Percentiles rank a stretch among this genome's conserved stretches.
These are phyloP conservation scores for Hydrolagus affinis DNA, from an alignment of 2,113 vertebrate species.

Conservation along the genomic window DNA sequence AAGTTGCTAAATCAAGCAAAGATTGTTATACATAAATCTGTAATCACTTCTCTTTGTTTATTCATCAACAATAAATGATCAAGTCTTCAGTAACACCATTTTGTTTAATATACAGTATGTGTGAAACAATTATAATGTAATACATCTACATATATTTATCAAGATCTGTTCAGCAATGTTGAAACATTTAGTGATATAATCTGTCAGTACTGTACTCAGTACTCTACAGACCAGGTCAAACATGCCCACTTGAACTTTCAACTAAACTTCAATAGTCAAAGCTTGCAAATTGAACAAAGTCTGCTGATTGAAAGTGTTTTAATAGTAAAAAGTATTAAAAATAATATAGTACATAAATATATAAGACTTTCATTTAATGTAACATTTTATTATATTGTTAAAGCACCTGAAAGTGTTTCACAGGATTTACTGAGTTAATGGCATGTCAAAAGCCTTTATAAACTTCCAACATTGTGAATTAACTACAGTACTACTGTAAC, in stretches of 20 bases:
- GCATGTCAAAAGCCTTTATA: not conserved
- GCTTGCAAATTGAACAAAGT: not conserved
- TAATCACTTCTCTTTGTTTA: not conserved
- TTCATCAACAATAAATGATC: not conserved
- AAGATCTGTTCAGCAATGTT: not conserved
- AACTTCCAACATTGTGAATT: not conserved
- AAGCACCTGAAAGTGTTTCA: not conserved
- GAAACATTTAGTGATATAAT: not conserved
- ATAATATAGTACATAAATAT: not conserved
- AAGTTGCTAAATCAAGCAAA: not conserved
- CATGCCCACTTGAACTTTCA: not conserved
- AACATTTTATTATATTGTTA: not conserved
- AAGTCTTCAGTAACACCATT: too few species aligned
- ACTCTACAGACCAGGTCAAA: not conserved
- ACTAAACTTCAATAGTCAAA: not conserved
- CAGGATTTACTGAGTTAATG: not conserved
- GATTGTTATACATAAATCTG: not conserved
- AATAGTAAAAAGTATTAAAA: not conserved
- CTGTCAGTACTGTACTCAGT: not conserved
- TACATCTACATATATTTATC: not conserved
- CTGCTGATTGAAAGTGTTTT: not conserved
- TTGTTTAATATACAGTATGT: too few species aligned
- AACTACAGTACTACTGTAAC: too few species aligned
- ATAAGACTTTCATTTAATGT: too few species aligned
- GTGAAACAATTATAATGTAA: too few species aligned